These are phyloP conservation scores for Phyllostomus hastatus DNA, from an alignment of 2,113 vertebrate genomes.

Conservation along the genomic window DNA sequence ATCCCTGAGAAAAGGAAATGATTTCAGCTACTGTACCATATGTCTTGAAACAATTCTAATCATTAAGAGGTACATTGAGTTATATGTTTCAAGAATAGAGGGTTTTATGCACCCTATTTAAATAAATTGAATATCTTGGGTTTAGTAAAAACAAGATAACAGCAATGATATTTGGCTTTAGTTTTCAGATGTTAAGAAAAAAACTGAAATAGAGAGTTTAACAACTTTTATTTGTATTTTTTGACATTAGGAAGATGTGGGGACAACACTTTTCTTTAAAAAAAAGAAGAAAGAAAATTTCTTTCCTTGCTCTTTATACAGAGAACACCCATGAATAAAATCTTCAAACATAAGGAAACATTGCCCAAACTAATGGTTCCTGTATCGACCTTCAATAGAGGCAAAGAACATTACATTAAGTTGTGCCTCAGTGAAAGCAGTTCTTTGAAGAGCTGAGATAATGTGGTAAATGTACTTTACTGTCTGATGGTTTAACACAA, in stretches of 20 bases:
- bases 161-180: conserved; percentile 26
- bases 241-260: not conserved
- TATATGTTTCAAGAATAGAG: not conserved
- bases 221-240: not conserved
- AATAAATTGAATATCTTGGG: not conserved
- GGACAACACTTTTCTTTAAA: not conserved
- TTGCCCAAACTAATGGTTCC: conserved; percentile 24
- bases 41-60: conserved; percentile 12
- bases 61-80: not conserved
- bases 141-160: not conserved
- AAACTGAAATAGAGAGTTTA: not conserved
- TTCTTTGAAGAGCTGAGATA: conserved; percentile 51
- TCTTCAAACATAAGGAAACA: conserved; percentile 1
- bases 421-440: conserved; percentile 29
- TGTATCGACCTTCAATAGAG: conserved; percentile 5
- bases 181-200: conserved; percentile 29
- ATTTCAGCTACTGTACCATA: not conserved
- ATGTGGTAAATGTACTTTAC: conserved; percentile 41
- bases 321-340: not conserved
- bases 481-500: conserved; percentile 31
- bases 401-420: conserved; percentile 12
- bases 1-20: not conserved
- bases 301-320: not conserved
- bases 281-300: not conserved
- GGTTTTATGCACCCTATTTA: not conserved